Conservation (phyloP, 1,140 invertebrate species). For the Tetraneura akinire region DNA sequence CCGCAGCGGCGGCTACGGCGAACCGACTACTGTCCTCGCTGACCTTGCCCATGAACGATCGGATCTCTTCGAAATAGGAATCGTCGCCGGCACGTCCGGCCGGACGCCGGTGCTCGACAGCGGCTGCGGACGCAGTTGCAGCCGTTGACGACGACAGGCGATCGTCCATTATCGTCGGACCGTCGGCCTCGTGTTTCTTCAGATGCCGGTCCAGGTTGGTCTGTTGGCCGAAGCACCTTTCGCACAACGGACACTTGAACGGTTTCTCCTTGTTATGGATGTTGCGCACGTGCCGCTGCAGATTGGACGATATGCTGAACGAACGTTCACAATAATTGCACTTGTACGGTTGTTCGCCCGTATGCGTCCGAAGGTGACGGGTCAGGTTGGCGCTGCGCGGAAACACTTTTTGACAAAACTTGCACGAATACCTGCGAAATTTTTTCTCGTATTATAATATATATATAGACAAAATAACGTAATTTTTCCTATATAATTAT, state of each 20-base stretch:
- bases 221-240: slow-evolving; percentile 96
- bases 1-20: not conserved
- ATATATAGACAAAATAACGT: too few species aligned
- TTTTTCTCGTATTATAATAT: too few species aligned
- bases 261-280: slow-evolving; percentile 98
- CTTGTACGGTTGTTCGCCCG: slow-evolving; percentile 96
- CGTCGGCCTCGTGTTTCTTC: slow-evolving; percentile 96
- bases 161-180: slow-evolving; percentile 72
- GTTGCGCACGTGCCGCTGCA: slow-evolving; percentile 98
- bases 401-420: slow-evolving; percentile 97
- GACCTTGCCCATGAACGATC: slow-evolving; percentile 91
- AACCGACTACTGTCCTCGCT: slow-evolving; percentile 62
- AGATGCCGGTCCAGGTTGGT: slow-evolving; percentile 96
- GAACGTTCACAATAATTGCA: slow-evolving; percentile 98
- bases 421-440: slow-evolving; percentile 95
- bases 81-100: slow-evolving; percentile 65
- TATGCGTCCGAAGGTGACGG: slow-evolving; percentile 94
- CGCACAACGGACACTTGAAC: slow-evolving; percentile 82
- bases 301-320: slow-evolving; percentile 97
- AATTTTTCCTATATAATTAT: too few species aligned
- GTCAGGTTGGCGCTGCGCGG: slow-evolving; percentile 98
- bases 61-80: slow-evolving; percentile 90
- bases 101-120: slow-evolving; percentile 57
- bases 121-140: slow-evolving; percentile 33
- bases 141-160: slow-evolving; percentile 53